These are phyloP conservation scores for Melitaea cinxia DNA, from an alignment of 1,140 invertebrate genomes.

Conservation along the genomic window DNA sequence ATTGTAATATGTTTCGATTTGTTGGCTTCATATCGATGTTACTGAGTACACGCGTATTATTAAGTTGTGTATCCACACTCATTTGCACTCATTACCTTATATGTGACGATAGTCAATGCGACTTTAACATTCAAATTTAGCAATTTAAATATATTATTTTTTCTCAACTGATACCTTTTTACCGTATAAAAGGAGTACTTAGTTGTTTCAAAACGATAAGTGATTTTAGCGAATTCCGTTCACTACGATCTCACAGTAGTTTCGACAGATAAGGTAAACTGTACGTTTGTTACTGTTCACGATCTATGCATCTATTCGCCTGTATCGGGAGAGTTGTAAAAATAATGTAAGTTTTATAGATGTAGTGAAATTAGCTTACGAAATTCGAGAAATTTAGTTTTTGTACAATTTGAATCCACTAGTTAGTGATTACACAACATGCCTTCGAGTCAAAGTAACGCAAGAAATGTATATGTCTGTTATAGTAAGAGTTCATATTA, in stretches of 20 bases:
- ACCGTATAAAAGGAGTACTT: constrained; percentile 13
- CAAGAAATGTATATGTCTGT: constrained; percentile 30
- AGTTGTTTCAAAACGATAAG: constrained; percentile 16
- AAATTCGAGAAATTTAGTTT: constrained; percentile 70
- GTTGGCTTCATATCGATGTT: neutral
- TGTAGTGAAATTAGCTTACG: constrained; percentile 63
- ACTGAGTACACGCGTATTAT: neutral
- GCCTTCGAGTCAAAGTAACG: constrained; percentile 35
- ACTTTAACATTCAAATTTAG: neutral
- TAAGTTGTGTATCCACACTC: neutral
- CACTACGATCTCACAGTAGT: constrained; percentile 38
- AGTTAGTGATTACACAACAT: constrained; percentile 58
- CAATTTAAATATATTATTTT: neutral
- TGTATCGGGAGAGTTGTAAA: constrained; percentile 49
- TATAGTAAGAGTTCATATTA: constrained; percentile 38
- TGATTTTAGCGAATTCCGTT: constrained; percentile 23
- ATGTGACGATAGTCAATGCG: neutral
- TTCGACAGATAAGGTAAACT: constrained; percentile 14
- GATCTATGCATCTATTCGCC: constrained; percentile 5
- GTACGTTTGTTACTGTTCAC: neutral
- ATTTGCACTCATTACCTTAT: neutral
- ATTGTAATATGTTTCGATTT: constrained; percentile 8
- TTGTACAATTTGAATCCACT: constrained; percentile 75
- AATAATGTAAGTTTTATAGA: constrained; percentile 72
- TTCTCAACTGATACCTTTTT: constrained; percentile 26